These are phyloP conservation scores for Proterorhinus semilunaris DNA, from an alignment of 2,113 vertebrate genomes.

Conservation along the genomic window DNA sequence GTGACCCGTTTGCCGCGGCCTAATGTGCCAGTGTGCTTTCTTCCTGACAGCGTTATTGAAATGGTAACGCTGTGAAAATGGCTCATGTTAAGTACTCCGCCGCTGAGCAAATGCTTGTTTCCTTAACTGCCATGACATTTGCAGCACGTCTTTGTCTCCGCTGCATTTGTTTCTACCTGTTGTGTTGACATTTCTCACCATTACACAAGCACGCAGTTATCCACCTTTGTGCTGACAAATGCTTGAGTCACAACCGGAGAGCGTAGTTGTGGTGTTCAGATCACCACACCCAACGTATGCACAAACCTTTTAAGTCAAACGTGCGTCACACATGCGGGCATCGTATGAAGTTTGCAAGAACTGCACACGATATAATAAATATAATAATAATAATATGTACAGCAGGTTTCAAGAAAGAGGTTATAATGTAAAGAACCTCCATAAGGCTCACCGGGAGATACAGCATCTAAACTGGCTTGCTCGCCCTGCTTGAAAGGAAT, in stretches of 20 bases:
- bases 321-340: too few relatives aligned
- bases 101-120: slow-evolving; percentile 15
- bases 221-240: slow-evolving; percentile 3
- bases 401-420: too few relatives aligned
- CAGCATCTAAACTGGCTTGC: too few relatives aligned
- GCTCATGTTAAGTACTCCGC: slow-evolving; percentile 24
- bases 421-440: too few relatives aligned
- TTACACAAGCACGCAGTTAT: slow-evolving; percentile 8
- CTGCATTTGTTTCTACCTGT: slow-evolving; percentile 28
- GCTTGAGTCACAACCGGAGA: not conserved
- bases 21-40: not conserved
- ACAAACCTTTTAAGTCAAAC: too few relatives aligned
- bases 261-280: too few relatives aligned
- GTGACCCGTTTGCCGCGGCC: not conserved
- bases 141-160: slow-evolving; percentile 32
- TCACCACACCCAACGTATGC: too few relatives aligned
- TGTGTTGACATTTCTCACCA: slow-evolving; percentile 37
- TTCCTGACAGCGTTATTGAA: slow-evolving; percentile 6
- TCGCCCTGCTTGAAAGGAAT: too few relatives aligned
- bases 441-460: too few relatives aligned
- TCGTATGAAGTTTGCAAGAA: too few relatives aligned
- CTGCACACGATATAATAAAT: too few relatives aligned
- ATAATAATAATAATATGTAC: too few relatives aligned
- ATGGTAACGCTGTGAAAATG: slow-evolving; percentile 13
- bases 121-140: slow-evolving; percentile 38